These are phyloP conservation scores for Hirtodrosophila alboralis DNA, from an alignment of 2,888 invertebrate species.

Conservation along the genomic window DNA sequence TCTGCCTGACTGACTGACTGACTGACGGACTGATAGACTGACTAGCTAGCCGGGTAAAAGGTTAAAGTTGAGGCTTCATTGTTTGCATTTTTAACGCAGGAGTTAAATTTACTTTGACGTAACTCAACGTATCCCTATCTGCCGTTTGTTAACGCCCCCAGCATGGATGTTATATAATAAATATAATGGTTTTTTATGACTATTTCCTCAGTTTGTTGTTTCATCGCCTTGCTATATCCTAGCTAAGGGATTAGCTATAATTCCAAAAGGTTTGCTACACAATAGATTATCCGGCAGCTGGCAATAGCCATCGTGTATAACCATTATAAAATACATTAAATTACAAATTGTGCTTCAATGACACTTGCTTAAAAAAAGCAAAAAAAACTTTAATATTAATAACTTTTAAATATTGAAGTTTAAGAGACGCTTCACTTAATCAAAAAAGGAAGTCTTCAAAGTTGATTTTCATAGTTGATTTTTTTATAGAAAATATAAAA, in stretches of 20 bases:
- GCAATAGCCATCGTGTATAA: too few relatives aligned
- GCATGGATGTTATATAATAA: constrained; percentile 40
- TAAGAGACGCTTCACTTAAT: too few relatives aligned
- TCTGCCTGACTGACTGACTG: constrained; percentile 2
- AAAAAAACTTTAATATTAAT: neutral
- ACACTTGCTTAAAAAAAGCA: constrained; percentile 8
- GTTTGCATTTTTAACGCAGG: constrained; percentile 19
- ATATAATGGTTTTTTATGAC: constrained; percentile 38
- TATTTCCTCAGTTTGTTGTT: constrained; percentile 28
- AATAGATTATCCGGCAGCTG: constrained; percentile 35
- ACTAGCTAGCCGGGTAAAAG: constrained; percentile 39
- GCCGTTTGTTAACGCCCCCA: too few relatives aligned
- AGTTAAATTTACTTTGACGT: constrained; percentile 39
- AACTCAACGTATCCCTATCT: neutral
- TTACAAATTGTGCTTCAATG: constrained; percentile 17
- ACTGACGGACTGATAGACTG: too few relatives aligned
- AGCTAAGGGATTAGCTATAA: neutral
- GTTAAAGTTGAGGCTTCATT: constrained; percentile 58
- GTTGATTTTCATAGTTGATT: too few relatives aligned
- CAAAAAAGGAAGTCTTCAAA: too few relatives aligned
- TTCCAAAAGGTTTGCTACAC: constrained; percentile 2
- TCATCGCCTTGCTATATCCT: neutral
- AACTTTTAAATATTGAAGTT: neutral
- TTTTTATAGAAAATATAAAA: too few relatives aligned
- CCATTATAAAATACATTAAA: too few relatives aligned